phyloP scores from a whole-genome alignment of 2,113 vertebrate genomes.

The Bucco capensis region DNA sequence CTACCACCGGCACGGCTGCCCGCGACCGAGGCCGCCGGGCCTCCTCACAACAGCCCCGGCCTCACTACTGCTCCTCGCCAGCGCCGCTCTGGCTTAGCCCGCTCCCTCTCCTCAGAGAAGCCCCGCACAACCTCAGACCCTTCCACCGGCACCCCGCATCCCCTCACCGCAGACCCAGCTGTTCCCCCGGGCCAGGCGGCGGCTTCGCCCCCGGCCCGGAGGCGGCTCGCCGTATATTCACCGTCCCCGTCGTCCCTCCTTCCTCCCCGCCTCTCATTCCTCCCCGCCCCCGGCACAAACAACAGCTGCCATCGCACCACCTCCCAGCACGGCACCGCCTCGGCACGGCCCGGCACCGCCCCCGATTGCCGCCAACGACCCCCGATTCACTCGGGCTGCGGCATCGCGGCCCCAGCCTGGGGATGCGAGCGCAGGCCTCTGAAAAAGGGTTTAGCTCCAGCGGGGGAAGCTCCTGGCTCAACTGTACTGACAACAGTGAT shows the following conservation, averaged over 20 bases:
- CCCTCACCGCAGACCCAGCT: background rate
- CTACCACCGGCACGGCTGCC: background rate
- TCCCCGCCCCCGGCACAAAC: background rate
- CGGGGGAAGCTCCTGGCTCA: too few relatives aligned
- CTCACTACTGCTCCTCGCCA: background rate
- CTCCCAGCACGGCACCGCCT: background rate
- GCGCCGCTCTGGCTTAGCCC: too few relatives aligned
- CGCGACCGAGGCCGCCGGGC: background rate
- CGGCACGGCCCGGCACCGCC: background rate
- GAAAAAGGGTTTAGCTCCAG: too few relatives aligned
- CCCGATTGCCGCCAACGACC: background rate
- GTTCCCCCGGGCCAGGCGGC: background rate
- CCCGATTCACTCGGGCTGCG: too few relatives aligned
- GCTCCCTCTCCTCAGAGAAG: fast-evolving
- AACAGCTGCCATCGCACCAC: background rate
- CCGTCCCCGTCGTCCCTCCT: background rate
- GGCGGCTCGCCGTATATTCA: background rate
- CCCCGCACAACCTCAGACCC: background rate
- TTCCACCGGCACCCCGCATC: background rate
- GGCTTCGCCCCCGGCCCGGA: background rate
- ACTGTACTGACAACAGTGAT: fast-evolving
- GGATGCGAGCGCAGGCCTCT: fast-evolving
- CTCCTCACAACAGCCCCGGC: background rate
- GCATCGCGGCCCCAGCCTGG: too few relatives aligned
- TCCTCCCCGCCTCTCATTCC: background rate